phyloP scores from a whole-genome alignment of 2,888 invertebrate species.

The Dynastes maya region DNA sequence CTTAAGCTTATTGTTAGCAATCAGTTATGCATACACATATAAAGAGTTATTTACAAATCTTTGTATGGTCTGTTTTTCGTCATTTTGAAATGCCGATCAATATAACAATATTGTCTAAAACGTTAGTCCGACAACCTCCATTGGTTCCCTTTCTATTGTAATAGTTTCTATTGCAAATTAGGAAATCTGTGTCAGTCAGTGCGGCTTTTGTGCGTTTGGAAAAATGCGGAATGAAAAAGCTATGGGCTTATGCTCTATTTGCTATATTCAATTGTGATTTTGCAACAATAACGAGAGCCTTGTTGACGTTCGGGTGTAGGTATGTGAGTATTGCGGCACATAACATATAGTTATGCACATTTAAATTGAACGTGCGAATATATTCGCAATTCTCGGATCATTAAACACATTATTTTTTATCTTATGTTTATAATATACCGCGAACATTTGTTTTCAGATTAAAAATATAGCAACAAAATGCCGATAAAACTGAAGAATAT shows the following conservation, averaged over 20 bases:
- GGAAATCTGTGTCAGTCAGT: slow-evolving; percentile 15
- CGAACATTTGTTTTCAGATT: background rate
- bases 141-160: slow-evolving; percentile 17
- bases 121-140: slow-evolving; percentile 15
- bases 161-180: background rate
- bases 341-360: background rate
- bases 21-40: background rate
- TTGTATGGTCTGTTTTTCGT: too few relatives aligned
- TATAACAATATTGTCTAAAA: background rate
- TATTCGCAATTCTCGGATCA: background rate
- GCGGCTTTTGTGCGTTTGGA: background rate
- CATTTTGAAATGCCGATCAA: too few relatives aligned
- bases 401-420: background rate
- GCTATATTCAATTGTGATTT: slow-evolving; percentile 13
- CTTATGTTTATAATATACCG: background rate
- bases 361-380: background rate
- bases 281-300: background rate
- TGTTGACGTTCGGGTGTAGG: background rate
- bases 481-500: slow-evolving; percentile 17
- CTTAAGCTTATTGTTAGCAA: too few relatives aligned
- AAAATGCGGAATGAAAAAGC: slow-evolving; percentile 16
- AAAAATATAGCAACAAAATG: slow-evolving; percentile 1
- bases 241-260: slow-evolving; percentile 21
- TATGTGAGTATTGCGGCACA: background rate
- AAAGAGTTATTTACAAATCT: background rate